These are phyloP conservation scores for Phalanger gymnotis DNA, from an alignment of 2,797 vertebrate genomes.

Conservation along the genomic window DNA sequence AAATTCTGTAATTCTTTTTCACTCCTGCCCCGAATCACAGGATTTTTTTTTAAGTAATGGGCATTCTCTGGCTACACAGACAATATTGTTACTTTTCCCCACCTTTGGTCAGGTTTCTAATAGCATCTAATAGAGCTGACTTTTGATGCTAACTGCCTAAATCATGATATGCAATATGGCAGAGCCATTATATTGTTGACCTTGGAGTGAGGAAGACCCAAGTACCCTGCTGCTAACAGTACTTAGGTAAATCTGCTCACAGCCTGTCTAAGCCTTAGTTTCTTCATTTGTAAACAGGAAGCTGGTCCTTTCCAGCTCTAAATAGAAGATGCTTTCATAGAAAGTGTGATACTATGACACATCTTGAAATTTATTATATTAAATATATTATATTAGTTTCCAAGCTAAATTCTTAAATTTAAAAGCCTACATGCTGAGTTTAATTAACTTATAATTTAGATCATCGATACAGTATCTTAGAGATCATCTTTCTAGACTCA, in stretches of 20 bases:
- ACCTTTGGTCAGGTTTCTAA: background rate
- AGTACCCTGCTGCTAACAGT: background rate
- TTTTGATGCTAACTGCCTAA: background rate
- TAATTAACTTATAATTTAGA: background rate
- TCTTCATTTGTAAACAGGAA: background rate
- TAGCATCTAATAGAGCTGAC: background rate
- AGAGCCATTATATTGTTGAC: background rate
- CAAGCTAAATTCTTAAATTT: background rate
- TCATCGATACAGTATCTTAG: background rate
- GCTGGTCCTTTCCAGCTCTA: background rate
- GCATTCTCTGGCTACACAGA: background rate
- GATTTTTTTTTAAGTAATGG: background rate
- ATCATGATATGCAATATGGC: background rate
- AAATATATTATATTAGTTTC: background rate
- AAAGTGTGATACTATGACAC: background rate
- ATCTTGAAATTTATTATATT: background rate
- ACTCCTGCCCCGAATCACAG: background rate
- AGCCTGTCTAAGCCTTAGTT: background rate
- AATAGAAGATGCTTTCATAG: background rate
- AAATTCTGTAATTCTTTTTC: background rate
- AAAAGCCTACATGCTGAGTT: background rate
- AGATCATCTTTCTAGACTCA: background rate
- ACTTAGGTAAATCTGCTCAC: background rate
- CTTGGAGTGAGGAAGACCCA: background rate
- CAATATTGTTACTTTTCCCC: background rate